Conservation (phyloP, 2,113 vertebrate species). For the Hippocampus comes region DNA sequence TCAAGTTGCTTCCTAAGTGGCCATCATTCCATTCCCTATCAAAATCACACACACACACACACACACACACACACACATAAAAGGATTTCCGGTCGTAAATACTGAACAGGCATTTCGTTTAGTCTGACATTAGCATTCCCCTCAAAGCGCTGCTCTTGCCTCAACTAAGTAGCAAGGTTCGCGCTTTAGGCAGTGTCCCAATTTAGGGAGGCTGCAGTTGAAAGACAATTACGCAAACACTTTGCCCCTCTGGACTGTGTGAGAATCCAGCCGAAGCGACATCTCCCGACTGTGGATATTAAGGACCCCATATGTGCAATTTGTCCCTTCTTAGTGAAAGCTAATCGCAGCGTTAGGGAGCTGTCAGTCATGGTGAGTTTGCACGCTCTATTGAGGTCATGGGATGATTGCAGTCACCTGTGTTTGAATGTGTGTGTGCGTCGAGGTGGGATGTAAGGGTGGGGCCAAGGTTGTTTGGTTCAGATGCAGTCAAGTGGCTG, state of each 20-base stretch:
- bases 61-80: no score
- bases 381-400: background rate
- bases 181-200: background rate
- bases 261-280: background rate
- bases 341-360: background rate
- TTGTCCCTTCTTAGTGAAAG: slow-evolving; percentile 1
- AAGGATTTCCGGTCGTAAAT: no score
- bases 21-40: no score
- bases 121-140: background rate
- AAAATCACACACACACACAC: no score
- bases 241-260: background rate
- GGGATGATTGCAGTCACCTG: background rate
- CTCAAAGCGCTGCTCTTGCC: background rate
- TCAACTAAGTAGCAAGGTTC: background rate
- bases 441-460: no score
- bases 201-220: background rate
- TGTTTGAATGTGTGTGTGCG: background rate
- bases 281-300: background rate
- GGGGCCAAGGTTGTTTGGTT: background rate
- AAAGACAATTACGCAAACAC: background rate
- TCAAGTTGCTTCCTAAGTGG: no score
- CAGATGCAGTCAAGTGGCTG: slow-evolving; percentile 9
- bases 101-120: background rate
- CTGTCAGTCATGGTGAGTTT: background rate
- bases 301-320: background rate